Evolutionary conservation across 1,140 invertebrate genomes (phyloP).

Genomic region (Brachionus koreanus): DNA sequence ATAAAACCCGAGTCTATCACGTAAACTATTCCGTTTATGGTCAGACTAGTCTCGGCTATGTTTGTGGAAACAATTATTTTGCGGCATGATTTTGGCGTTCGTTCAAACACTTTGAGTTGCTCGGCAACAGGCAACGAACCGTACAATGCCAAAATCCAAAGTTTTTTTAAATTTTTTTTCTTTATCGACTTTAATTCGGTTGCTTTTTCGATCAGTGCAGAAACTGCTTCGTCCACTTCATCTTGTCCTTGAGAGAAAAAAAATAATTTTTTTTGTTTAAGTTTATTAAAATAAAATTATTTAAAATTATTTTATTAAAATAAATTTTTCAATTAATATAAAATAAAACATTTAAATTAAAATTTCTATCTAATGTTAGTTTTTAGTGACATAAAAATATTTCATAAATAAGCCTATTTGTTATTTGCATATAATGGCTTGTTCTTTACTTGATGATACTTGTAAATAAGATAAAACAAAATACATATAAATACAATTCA

Average conservation of each 20-base stretch:
- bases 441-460: too few relatives aligned
- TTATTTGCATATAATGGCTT: too few relatives aligned
- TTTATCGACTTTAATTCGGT: conserved; percentile 46
- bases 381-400: too few relatives aligned
- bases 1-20: conserved; percentile 92
- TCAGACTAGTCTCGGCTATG: conserved; percentile 93
- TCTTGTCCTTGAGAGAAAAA: conserved; percentile 68
- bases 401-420: too few relatives aligned
- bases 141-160: conserved; percentile 85
- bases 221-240: conserved; percentile 74
- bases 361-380: too few relatives aligned
- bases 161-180: conserved; percentile 57
- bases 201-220: conserved; percentile 59
- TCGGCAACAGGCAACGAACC: conserved; percentile 77
- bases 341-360: too few relatives aligned
- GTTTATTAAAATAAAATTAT: too few relatives aligned
- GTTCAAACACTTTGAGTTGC: conserved; percentile 77
- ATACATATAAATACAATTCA: too few relatives aligned
- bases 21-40: conserved; percentile 82
- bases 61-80: conserved; percentile 95
- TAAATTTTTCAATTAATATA: too few relatives aligned
- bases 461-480: too few relatives aligned
- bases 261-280: background rate
- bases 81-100: conserved; percentile 67
- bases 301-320: too few relatives aligned